A percentile compares a stretch with the other conserved stretches of the same genome.
Conservation (phyloP, 1,140 invertebrate species). For the Brevipalpus yothersi region DNA sequence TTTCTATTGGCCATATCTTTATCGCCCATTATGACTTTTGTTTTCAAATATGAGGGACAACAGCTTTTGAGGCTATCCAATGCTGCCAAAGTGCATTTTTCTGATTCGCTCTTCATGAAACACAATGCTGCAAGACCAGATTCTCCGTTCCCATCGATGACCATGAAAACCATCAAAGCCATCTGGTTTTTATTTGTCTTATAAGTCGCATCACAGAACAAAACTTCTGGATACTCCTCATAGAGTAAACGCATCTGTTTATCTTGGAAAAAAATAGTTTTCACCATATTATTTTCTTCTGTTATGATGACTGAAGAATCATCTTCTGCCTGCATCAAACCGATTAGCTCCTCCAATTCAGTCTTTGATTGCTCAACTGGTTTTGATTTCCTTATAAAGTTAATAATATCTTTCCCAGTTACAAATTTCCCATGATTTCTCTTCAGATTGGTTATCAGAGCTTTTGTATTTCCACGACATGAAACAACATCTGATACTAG, state of each 20-base stretch:
- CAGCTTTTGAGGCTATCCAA: background rate
- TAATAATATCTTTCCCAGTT: background rate
- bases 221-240: background rate
- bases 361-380: no score
- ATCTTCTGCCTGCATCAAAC: background rate
- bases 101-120: background rate
- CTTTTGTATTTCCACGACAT: background rate
- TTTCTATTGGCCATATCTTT: background rate
- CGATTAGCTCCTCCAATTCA: background rate
- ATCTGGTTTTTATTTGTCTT: background rate
- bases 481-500: background rate
- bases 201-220: slow-evolving; percentile 1
- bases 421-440: background rate
- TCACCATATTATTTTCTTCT: background rate
- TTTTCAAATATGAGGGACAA: background rate
- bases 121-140: background rate
- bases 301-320: background rate
- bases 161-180: no score
- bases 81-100: background rate
- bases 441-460: background rate
- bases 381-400: background rate
- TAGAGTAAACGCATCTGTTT: background rate
- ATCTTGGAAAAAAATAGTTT: slow-evolving; percentile 1
- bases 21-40: background rate
- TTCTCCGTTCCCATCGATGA: background rate